Base-by-base conservation (phyloP, 2,113 vertebrate genomes). In the Perca schrenkii region DNA sequence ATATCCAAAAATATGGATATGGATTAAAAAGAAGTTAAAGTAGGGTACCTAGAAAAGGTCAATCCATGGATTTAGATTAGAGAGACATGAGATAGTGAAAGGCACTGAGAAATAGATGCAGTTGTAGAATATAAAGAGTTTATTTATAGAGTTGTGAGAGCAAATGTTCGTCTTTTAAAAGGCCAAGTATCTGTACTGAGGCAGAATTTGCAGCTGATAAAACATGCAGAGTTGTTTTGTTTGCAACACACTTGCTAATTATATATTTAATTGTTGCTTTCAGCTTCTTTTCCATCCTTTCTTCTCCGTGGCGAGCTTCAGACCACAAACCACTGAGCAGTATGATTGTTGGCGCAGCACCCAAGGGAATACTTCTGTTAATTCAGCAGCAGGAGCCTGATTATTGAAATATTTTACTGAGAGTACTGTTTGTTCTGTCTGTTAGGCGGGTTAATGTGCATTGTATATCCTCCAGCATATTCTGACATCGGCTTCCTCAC, bases 311-410 rank as follows among this genome's bases (percentile, higher is more conserved):
- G 68, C 1, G 1, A 28, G 17, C 25, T 54, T 66, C 60, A 75
- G 11, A 74, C 69, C 53, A 47, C 43, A 83, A 47, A 69, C 49
- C 36, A 58, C 50, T 69, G 40, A 69, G 56, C 76, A 12, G 57
- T 21, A 14, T 69, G 28, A 75, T 75, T 70, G 69, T 43, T 72
- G 56, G 12, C n/a, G 28, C n/a, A 43, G 19, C 67, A 73, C 78
- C 74, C 54, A 12, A 25, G 31, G 72, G 36, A 50, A 65, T n/a
- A n/a, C 46, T n/a, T 21, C 47, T 56, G 3, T 50, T 19, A 80
- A 34, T 50, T 68, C 25, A 17, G 14, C 34, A 43, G 54, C 49
- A 60, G 22, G 31, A 50, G 54, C 53, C 36, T 22, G 17, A 70
- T 76, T 47, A 40, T 64, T 60, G n/a, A 78, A 56, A 67, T 62